Evolutionary conservation across 2,888 invertebrate species (phyloP), one percentile per base, ranked within the genome.

Genomic region (Drepana falcataria): DNA sequence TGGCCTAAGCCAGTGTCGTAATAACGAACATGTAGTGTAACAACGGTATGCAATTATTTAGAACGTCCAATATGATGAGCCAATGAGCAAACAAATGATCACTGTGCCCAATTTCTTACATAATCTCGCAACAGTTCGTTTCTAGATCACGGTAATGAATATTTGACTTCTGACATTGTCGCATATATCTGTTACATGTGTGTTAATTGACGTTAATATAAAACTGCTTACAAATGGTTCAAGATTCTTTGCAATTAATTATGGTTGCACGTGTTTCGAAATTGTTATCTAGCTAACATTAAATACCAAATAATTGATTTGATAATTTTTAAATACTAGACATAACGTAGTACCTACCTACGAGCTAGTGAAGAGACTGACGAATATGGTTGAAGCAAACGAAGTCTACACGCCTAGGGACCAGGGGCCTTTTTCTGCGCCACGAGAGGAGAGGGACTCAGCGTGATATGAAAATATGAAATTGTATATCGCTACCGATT

Each of bases 121-220:
- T 21, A 76, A 65, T 59, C 57, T 62, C 64, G 60, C 67, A 58
- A 66, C 63, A 69, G 65, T 66, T 55, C 70, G 59, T 62, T 69
- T 69, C 76, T 73, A 77, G 71, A 65, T 60, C 71, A 65, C 66
- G 61, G 63, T 75, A 76, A 77, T 75, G 79, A 76, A 75, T 78
- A 76, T 80, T 71, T 84, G 85, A 86, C 86, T 81, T 86, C 77
- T 87, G 85, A 87, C 86, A 83, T 85, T 85, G 84, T 75, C 79
- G 64, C 54, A 74, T 64, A 68, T 71, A 73, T 81, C 77, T 71
- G 64, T 73, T 66, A 67, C 59, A 63, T 60, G 55, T 61, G 72
- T 80, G 72, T 75, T 72, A 73, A 74, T 80, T 81, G 75, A 77
- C 68, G 65, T 74, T 71, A 68, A 68, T 69, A 60, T 58, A 61